A percentile compares a stretch with the other conserved stretches of the same genome.
These are phyloP conservation scores for Drosophila rufa DNA, from an alignment of 1,140 invertebrate genomes.

Conservation along the genomic window DNA sequence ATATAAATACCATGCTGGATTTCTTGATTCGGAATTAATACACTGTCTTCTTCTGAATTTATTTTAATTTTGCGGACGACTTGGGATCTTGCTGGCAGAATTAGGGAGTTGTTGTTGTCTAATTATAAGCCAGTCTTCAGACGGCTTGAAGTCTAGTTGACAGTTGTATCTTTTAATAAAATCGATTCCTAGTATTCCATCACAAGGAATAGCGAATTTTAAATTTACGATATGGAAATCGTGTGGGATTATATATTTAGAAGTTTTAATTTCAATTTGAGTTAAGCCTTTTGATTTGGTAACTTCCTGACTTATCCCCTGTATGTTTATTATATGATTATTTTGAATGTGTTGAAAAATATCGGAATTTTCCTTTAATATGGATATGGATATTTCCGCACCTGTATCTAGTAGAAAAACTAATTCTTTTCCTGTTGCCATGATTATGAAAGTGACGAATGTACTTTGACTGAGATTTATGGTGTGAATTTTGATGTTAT, in stretches of 20 bases:
- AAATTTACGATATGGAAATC: conserved; percentile 5
- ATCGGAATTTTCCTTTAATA: background rate
- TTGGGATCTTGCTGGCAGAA: no score
- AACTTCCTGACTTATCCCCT: background rate
- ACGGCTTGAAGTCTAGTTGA: no score
- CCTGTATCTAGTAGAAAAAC: background rate
- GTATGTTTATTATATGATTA: background rate
- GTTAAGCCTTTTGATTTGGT: conserved; percentile 6
- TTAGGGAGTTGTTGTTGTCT: no score
- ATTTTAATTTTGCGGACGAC: no score
- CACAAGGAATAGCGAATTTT: no score
- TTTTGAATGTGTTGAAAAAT: background rate
- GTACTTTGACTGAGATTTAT: no score
- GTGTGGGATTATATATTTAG: background rate
- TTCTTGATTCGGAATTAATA: no score
- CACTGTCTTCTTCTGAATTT: no score
- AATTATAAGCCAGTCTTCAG: no score
- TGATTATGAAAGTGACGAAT: no score
- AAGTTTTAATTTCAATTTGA: background rate
- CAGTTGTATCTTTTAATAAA: background rate
- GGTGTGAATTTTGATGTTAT: no score
- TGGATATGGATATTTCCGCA: background rate
- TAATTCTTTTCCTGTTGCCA: background rate
- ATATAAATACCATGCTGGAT: no score
- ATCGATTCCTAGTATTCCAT: background rate